phyloP scores from a whole-genome alignment of 2,113 vertebrate species.

The Nicator chloris region DNA sequence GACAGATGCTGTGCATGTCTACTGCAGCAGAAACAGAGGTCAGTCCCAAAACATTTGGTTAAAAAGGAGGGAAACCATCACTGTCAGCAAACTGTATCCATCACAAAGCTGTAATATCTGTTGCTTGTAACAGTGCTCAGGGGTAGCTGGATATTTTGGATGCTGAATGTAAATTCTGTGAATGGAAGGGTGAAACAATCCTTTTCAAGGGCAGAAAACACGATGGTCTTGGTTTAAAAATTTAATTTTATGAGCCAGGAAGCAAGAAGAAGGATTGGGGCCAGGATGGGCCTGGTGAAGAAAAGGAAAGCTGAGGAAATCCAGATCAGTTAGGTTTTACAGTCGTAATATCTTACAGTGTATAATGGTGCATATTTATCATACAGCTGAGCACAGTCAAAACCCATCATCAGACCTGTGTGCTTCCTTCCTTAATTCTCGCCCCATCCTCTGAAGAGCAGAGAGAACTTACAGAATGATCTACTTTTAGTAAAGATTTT shows the following conservation, averaged over 20 bases:
- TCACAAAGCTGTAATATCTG: background rate
- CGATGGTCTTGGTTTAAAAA: background rate
- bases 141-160: background rate
- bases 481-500: background rate
- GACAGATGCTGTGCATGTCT: background rate
- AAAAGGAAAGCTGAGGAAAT: background rate
- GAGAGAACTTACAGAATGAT: background rate
- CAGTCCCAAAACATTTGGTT: background rate
- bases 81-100: background rate
- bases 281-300: background rate
- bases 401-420: rapidly evolving
- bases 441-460: background rate
- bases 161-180: background rate
- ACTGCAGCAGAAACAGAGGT: background rate
- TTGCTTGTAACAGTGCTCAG: background rate
- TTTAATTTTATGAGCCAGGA: background rate
- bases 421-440: background rate
- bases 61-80: background rate
- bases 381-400: background rate
- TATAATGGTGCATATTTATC: background rate
- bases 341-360: background rate
- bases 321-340: background rate
- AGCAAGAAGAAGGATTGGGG: background rate
- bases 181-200: background rate
- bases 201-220: background rate